Conservation (phyloP, 2,113 vertebrate genomes). For the Morone chrysops region DNA sequence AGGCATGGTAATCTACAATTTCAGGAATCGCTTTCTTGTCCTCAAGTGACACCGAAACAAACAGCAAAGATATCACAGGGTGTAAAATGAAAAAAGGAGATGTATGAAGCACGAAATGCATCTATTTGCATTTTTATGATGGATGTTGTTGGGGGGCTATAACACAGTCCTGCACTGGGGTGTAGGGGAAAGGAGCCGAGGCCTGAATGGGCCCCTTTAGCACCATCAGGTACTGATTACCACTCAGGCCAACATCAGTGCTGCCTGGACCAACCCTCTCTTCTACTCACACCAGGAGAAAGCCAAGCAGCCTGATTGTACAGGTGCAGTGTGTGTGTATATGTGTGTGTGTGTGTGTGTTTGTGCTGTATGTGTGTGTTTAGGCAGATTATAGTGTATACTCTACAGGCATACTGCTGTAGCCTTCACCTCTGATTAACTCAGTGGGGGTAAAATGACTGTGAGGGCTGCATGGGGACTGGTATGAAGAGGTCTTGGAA, state of each 20-base stretch:
- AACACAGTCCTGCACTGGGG: conserved; percentile 18
- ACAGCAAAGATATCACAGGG: conserved; percentile 39
- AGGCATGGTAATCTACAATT: conserved; percentile 68
- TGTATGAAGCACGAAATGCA: conserved; percentile 28
- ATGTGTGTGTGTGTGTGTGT: conserved; percentile 8
- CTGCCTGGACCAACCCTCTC: conserved; percentile 8
- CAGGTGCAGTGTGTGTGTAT: conserved; percentile 15
- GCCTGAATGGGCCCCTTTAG: conserved; percentile 17
- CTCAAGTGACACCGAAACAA: conserved; percentile 57
- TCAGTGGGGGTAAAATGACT: conserved; percentile 65
- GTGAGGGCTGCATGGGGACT: conserved; percentile 45
- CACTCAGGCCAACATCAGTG: conserved; percentile 45
- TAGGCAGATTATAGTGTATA: conserved; percentile 61
- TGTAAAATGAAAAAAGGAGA: conserved; percentile 30
- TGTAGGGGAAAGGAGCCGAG: not conserved
- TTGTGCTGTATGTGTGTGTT: conserved; percentile 44
- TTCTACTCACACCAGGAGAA: conserved; percentile 8
- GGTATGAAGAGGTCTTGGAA: conserved; percentile 47
- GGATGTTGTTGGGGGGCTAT: conserved; percentile 21
- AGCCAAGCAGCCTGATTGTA: conserved; percentile 34
- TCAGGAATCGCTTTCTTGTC: conserved; percentile 57
- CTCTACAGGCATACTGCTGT: conserved; percentile 44
- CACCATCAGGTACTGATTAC: conserved; percentile 45
- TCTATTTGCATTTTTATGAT: conserved; percentile 62
- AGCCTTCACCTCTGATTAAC: conserved; percentile 72